Percentiles rank a stretch among this genome's conserved stretches.
Evolutionary conservation across 2,888 invertebrate species (phyloP).

Genomic region (Xanthia togata): DNA sequence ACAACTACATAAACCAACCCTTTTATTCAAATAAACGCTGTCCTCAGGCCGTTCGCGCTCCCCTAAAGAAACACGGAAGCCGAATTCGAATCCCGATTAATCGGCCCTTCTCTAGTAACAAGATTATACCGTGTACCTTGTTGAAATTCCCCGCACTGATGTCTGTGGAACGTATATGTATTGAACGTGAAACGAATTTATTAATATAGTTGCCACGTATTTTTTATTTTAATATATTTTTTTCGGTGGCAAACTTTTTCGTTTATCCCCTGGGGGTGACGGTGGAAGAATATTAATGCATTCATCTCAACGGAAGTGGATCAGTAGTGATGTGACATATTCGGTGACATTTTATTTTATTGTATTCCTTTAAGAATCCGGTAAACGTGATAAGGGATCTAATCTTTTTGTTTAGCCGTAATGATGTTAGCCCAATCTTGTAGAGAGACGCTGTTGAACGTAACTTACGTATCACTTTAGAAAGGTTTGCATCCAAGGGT

Average conservation of each 20-base stretch:
- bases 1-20: slow-evolving; percentile 38
- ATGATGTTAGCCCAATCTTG: slow-evolving; percentile 37
- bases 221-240: slow-evolving; percentile 65
- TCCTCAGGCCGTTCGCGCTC: slow-evolving; percentile 8
- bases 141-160: slow-evolving; percentile 56
- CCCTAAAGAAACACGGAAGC: slow-evolving; percentile 46
- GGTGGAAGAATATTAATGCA: slow-evolving; percentile 61
- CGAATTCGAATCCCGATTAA: slow-evolving; percentile 46
- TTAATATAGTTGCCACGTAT: slow-evolving; percentile 58
- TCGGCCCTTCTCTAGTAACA: slow-evolving; percentile 38
- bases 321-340: slow-evolving; percentile 57
- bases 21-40: slow-evolving; percentile 49
- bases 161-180: slow-evolving; percentile 56
- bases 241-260: slow-evolving; percentile 60
- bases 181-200: slow-evolving; percentile 63
- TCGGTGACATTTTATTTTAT: slow-evolving; percentile 43
- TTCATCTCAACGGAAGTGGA: slow-evolving; percentile 52
- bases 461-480: slow-evolving; percentile 56
- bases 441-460: slow-evolving; percentile 46
- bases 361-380: slow-evolving; percentile 44
- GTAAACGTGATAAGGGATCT: slow-evolving; percentile 38
- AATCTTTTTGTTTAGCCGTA: slow-evolving; percentile 42
- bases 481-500: slow-evolving; percentile 46
- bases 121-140: slow-evolving; percentile 44
- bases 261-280: slow-evolving; percentile 53